Base-by-base conservation (phyloP, 2,113 vertebrate genomes). In the Macquaria australasica region DNA sequence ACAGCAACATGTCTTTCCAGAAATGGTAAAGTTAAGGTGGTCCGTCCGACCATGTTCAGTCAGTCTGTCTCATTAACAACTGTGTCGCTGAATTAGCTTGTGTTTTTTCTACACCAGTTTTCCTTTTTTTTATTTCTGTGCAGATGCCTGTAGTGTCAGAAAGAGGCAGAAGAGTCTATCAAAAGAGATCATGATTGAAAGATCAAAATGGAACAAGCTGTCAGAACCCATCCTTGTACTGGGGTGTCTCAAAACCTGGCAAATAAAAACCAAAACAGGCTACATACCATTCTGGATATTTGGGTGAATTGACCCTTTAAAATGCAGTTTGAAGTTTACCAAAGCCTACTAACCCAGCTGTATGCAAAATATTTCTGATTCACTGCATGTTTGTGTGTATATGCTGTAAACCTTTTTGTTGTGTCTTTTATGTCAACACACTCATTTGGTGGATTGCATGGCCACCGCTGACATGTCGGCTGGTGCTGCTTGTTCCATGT, bases 381-480 rank as follows among this genome's bases (percentile, higher is more conserved):
- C 50, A 37, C 72, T 85, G 87, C 88, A 91, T 91, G 79, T 81
- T 60, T 89, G 66, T 82, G n/a, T 86, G 43, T 76, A 55, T 78
- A 70, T 64, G 62, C 79, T 86, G 63, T 77, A 81, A 78, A 83
- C n/a, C 21, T 84, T 41, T 77, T 53, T 80, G 67, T 85, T 89
- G 63, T 91, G 39, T 90, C 73, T 77, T 68, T 37, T 80, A 16
- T 90, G 77, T 89, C 73, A 0, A 76, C 77, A 63, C 79, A 63
- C 79, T 86, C 83, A 59, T 91, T 39, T 20, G 84, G 77, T 86
- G 84, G 79, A 72, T 89, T 91, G 89, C 90, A 92, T 91, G 92
- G 69, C 73, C 76, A 28, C 81, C 85, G 37, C 83, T 84, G 72
- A 77, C 84, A 62, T 83, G 59, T 88, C n/a, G 31, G 28, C 64